Evolutionary conservation across 2,113 vertebrate genomes (phyloP).

Genomic region (Nannospalax galili): DNA sequence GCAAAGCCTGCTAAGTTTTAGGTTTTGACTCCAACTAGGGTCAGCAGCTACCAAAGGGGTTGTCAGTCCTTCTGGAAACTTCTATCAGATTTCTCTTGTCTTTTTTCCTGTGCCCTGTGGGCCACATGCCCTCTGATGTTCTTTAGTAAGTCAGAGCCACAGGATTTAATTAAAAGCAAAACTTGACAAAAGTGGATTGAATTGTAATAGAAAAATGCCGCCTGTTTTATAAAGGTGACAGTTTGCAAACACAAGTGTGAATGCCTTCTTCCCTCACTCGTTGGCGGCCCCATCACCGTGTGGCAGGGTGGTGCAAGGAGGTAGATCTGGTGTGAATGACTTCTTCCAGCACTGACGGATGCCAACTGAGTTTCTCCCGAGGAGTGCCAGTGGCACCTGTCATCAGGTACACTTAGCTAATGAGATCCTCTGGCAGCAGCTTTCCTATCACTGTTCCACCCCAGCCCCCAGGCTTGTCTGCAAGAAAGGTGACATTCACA

Average conservation of each 20-base stretch:
- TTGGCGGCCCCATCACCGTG: not conserved
- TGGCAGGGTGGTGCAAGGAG: slow-evolving; percentile 68
- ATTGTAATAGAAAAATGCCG: slow-evolving; percentile 75
- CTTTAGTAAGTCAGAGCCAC: slow-evolving; percentile 65
- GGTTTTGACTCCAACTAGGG: not conserved
- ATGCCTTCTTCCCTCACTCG: slow-evolving; percentile 66
- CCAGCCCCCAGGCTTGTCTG: not conserved
- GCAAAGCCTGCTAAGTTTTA: not conserved
- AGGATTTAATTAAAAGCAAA: slow-evolving; percentile 80
- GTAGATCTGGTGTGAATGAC: slow-evolving; percentile 75
- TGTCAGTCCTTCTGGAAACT: not conserved
- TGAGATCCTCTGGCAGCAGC: slow-evolving; percentile 55
- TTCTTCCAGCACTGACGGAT: slow-evolving; percentile 62
- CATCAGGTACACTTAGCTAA: slow-evolving; percentile 59
- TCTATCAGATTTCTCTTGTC: not conserved
- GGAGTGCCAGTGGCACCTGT: slow-evolving; percentile 21
- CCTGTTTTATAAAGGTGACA: slow-evolving; percentile 79
- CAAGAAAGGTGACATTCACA: not conserved
- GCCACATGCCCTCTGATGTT: slow-evolving; percentile 52
- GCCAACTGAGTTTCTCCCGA: slow-evolving; percentile 36
- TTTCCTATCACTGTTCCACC: not conserved
- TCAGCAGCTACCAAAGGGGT: not conserved
- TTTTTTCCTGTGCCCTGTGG: not conserved
- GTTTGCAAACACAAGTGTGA: slow-evolving; percentile 80
- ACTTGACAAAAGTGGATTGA: slow-evolving; percentile 77